Percentiles rank a stretch among this genome's conserved stretches.
Evolutionary conservation across 1,140 invertebrate species (phyloP).

Genomic region (Coptotermes formosanus): DNA sequence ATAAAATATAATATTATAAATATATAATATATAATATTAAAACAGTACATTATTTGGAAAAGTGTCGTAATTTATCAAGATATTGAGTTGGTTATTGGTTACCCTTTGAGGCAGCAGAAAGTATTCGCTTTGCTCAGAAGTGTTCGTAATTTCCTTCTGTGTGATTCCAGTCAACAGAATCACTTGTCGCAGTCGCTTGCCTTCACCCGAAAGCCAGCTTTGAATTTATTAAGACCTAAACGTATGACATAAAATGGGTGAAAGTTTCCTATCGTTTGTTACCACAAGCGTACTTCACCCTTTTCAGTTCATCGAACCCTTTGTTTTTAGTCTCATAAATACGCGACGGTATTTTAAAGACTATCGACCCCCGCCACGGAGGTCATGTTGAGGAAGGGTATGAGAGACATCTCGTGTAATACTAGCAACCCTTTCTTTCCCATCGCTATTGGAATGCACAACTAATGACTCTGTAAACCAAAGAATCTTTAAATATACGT

Average conservation of each 20-base stretch:
- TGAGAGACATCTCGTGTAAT: background rate
- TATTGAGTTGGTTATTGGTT: too few relatives aligned
- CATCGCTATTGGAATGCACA: background rate
- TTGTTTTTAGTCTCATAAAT: background rate
- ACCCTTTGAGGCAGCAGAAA: too few relatives aligned
- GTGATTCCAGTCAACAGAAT: too few relatives aligned
- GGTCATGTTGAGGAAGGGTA: background rate
- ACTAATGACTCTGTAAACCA: constrained; percentile 6
- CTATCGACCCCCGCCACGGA: background rate
- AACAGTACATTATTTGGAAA: too few relatives aligned
- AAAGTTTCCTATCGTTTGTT: background rate
- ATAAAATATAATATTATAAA: too few relatives aligned
- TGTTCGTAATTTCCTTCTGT: too few relatives aligned
- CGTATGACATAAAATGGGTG: background rate
- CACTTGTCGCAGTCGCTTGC: too few relatives aligned
- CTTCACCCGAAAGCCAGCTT: too few relatives aligned
- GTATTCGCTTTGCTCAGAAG: too few relatives aligned
- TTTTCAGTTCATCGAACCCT: constrained; percentile 1
- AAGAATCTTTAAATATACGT: background rate
- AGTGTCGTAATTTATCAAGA: too few relatives aligned
- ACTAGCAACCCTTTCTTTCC: constrained; percentile 10
- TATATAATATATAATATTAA: too few relatives aligned
- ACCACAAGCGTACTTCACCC: background rate
- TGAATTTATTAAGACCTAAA: too few relatives aligned
- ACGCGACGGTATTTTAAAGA: background rate